phyloP scores from a whole-genome alignment of 2,888 invertebrate species.

The Trichacis sp. region DNA sequence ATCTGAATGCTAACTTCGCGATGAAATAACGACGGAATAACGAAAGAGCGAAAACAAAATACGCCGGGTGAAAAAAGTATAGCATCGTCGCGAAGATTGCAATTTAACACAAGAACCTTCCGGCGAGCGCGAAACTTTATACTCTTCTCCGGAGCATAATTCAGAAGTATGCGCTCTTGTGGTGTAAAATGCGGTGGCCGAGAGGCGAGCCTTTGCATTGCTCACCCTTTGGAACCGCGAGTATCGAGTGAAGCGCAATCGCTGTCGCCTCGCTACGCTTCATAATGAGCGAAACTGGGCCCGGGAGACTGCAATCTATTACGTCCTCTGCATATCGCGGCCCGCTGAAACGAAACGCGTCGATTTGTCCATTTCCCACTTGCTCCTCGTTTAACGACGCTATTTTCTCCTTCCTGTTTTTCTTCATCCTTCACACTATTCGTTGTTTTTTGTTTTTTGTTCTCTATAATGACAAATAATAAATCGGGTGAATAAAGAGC shows the following conservation, averaged over 20 bases:
- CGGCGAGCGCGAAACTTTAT: conserved; percentile 14
- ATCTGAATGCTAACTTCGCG: no score
- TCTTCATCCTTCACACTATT: background rate
- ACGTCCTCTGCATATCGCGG: conserved; percentile 3
- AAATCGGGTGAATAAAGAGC: background rate
- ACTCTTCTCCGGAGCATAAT: conserved; percentile 17
- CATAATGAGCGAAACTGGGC: conserved; percentile 29
- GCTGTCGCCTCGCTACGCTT: conserved; percentile 12
- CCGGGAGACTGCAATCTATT: conserved; percentile 11
- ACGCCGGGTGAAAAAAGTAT: background rate
- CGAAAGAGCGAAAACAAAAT: background rate
- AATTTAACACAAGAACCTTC: conserved; percentile 1
- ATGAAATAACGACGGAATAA: no score
- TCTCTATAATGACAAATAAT: no score
- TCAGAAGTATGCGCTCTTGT: conserved; percentile 12
- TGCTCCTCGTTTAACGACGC: conserved; percentile 2
- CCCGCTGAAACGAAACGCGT: conserved; percentile 17
- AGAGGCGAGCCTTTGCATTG: conserved; percentile 5
- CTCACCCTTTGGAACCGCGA: conserved; percentile 15
- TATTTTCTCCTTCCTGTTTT: background rate
- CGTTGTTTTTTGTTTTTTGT: background rate
- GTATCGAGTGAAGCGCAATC: conserved; percentile 11
- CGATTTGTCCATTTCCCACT: conserved; percentile 13
- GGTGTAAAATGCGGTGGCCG: conserved; percentile 10
- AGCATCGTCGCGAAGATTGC: background rate